phyloP scores from a whole-genome alignment of 2,113 vertebrate genomes.

The Lepus timidus region DNA sequence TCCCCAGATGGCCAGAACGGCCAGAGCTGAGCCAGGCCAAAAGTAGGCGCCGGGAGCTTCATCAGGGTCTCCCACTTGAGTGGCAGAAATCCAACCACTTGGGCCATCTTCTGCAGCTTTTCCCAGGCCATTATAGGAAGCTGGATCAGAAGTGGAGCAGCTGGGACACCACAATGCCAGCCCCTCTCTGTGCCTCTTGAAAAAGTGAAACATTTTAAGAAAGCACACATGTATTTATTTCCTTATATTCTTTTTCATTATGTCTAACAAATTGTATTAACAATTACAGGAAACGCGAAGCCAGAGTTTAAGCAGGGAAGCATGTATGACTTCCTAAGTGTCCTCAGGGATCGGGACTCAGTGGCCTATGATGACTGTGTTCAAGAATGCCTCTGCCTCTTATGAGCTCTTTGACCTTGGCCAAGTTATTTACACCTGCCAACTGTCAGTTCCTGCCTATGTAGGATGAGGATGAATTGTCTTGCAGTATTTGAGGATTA shows the following conservation, averaged over 20 bases:
- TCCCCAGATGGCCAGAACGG: too few relatives aligned
- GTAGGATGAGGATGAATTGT: not conserved
- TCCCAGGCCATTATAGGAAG: too few relatives aligned
- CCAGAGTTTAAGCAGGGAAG: not conserved
- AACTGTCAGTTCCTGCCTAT: not conserved
- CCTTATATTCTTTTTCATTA: not conserved
- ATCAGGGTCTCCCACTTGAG: too few relatives aligned
- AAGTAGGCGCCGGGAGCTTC: too few relatives aligned
- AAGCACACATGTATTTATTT: not conserved
- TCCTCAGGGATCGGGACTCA: not conserved
- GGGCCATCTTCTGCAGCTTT: too few relatives aligned
- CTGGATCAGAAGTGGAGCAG: too few relatives aligned
- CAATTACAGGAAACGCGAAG: not conserved
- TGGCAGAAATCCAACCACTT: too few relatives aligned
- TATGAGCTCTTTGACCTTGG: not conserved
- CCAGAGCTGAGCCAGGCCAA: too few relatives aligned
- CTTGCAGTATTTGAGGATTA: not conserved
- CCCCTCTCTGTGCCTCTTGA: too few relatives aligned
- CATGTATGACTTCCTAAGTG: not conserved
- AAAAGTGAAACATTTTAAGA: too few relatives aligned
- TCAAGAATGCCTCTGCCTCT: not conserved
- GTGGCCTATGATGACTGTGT: not conserved
- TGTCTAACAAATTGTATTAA: not conserved
- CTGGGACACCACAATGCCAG: too few relatives aligned
- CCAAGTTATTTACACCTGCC: not conserved